Conservation (phyloP, 2,888 invertebrate species). For the Leptopilina drosophilae region DNA sequence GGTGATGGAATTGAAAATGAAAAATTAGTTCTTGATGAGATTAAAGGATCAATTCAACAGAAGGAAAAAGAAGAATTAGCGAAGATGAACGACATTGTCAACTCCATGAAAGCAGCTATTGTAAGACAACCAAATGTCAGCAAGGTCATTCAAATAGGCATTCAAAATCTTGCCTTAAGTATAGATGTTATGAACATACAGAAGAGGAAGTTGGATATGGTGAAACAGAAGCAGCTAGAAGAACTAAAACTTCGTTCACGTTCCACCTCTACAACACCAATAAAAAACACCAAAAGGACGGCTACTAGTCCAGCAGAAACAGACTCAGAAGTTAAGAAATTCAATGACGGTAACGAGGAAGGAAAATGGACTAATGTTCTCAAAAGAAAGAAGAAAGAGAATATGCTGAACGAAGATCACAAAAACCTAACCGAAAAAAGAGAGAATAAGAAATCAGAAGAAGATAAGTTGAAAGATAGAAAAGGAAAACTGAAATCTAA, state of each 20-base stretch:
- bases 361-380: no score
- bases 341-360: no score
- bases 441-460: neutral
- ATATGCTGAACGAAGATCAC: neutral
- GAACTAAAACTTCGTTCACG: neutral
- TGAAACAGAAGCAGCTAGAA: neutral
- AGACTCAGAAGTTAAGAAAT: no score
- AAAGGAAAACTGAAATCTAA: neutral
- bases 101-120: neutral
- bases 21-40: neutral
- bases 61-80: neutral
- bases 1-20: neutral
- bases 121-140: neutral
- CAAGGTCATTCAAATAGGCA: neutral
- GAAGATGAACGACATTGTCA: neutral
- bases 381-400: neutral
- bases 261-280: neutral
- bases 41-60: neutral
- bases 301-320: neutral
- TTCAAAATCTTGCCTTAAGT: neutral
- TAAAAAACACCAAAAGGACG: neutral
- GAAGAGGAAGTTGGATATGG: neutral
- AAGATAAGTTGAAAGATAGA: neutral
- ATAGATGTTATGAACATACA: neutral
- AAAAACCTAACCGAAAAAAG: neutral